Evolutionary conservation across 2,113 vertebrate genomes (phyloP).

Genomic region (Xyrauchen texanus): DNA sequence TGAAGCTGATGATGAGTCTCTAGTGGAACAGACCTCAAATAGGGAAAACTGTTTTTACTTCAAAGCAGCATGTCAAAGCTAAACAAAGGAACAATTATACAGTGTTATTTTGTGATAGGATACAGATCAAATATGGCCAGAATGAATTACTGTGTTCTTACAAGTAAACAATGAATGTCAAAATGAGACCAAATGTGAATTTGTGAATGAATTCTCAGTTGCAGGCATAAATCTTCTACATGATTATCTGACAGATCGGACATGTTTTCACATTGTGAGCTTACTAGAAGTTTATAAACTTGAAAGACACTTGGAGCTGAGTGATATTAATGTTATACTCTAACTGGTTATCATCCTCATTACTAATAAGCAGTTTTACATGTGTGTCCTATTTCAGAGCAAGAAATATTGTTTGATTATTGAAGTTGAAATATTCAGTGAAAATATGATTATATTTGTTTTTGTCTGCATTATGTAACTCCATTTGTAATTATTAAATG

Average conservation of each 20-base stretch:
- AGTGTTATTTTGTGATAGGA: neutral
- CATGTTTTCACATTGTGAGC: slow-evolving; percentile 6
- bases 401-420: too few relatives aligned
- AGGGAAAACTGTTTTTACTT: slow-evolving; percentile 5
- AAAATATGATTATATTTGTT: too few relatives aligned
- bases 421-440: too few relatives aligned
- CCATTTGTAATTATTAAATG: too few relatives aligned
- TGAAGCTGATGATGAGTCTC: slow-evolving; percentile 9
- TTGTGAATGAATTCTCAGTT: slow-evolving; percentile 12
- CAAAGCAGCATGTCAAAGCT: neutral
- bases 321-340: too few relatives aligned
- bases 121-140: slow-evolving; percentile 7
- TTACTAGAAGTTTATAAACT: slow-evolving; percentile 13
- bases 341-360: too few relatives aligned
- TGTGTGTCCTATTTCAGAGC: too few relatives aligned
- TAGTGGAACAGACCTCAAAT: slow-evolving; percentile 32
- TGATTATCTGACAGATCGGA: slow-evolving; percentile 1
- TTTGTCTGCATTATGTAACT: too few relatives aligned
- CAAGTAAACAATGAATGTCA: slow-evolving; percentile 10
- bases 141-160: slow-evolving; percentile 13
- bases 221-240: slow-evolving; percentile 16
- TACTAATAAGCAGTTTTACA: too few relatives aligned
- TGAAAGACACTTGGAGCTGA: too few relatives aligned
- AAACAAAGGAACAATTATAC: neutral
- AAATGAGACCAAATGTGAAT: slow-evolving; percentile 3